These are phyloP conservation scores for Xiphydria camelus DNA, from an alignment of 2,888 invertebrate species.

Conservation along the genomic window DNA sequence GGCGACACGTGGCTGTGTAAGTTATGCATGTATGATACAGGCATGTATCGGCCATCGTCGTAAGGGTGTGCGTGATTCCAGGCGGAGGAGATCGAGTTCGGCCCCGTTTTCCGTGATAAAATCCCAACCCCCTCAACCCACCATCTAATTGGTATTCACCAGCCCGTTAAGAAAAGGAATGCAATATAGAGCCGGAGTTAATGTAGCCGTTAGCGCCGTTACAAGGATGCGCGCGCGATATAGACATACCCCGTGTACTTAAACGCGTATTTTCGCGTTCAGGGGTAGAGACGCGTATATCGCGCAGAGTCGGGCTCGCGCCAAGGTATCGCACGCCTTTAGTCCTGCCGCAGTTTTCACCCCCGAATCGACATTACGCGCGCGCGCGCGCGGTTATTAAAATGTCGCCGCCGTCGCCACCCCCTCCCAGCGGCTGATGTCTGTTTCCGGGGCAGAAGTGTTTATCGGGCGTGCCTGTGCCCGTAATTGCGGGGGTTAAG, in stretches of 20 bases:
- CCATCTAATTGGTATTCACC: conserved; percentile 20
- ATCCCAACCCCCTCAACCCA: too few species aligned
- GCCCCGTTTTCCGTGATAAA: too few species aligned
- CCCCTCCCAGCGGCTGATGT: neutral
- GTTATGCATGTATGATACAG: too few species aligned
- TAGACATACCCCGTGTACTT: neutral
- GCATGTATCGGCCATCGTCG: too few species aligned
- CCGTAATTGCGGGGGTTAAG: too few species aligned
- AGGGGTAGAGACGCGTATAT: neutral
- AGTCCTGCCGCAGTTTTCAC: neutral
- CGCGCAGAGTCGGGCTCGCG: too few species aligned
- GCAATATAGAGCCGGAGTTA: conserved; percentile 33
- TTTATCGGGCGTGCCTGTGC: too few species aligned
- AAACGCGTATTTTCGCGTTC: neutral
- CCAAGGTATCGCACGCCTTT: too few species aligned
- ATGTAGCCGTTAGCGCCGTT: conserved; percentile 26
- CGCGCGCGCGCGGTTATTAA: conserved; percentile 44
- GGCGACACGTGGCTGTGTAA: too few species aligned
- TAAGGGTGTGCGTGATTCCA: too few species aligned
- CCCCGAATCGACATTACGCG: conserved; percentile 28
- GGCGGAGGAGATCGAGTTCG: too few species aligned
- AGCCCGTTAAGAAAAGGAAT: conserved; percentile 29
- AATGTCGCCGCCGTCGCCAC: conserved; percentile 34
- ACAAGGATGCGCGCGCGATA: neutral
- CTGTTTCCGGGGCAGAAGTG: too few species aligned